phyloP scores from a whole-genome alignment of 2,113 vertebrate species.

The Epinephelus fuscoguttatus region DNA sequence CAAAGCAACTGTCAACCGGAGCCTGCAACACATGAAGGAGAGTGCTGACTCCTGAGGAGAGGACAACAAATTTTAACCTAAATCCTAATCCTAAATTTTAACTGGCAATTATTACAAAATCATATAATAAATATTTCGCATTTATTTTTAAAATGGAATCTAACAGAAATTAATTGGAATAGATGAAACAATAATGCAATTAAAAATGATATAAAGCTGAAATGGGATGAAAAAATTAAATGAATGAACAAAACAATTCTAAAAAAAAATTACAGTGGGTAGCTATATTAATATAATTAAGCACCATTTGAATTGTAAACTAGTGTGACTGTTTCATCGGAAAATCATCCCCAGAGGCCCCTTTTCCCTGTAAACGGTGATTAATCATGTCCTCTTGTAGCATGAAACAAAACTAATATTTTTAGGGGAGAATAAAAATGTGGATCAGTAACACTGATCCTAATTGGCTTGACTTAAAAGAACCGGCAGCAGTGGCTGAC shows the following conservation, averaged over 20 bases:
- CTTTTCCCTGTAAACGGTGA: background rate
- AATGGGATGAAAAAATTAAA: background rate
- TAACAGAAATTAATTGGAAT: background rate
- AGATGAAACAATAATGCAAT: background rate
- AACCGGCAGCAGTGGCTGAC: background rate
- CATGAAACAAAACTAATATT: background rate
- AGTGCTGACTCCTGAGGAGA: background rate
- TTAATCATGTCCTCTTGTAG: background rate
- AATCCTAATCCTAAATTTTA: constrained; percentile 4
- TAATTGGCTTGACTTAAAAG: background rate
- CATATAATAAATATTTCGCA: background rate
- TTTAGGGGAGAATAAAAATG: background rate
- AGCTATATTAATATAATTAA: no score
- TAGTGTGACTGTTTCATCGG: background rate
- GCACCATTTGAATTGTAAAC: background rate
- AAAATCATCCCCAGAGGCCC: background rate
- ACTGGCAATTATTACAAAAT: background rate
- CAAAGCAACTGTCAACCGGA: background rate
- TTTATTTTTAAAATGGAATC: background rate
- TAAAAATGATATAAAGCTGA: background rate
- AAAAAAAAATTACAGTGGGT: no score
- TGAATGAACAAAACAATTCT: background rate
- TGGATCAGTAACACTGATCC: background rate
- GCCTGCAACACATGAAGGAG: background rate
- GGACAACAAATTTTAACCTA: no score